Conservation (phyloP, 1,140 invertebrate species). For the Drosophila serrata region DNA sequence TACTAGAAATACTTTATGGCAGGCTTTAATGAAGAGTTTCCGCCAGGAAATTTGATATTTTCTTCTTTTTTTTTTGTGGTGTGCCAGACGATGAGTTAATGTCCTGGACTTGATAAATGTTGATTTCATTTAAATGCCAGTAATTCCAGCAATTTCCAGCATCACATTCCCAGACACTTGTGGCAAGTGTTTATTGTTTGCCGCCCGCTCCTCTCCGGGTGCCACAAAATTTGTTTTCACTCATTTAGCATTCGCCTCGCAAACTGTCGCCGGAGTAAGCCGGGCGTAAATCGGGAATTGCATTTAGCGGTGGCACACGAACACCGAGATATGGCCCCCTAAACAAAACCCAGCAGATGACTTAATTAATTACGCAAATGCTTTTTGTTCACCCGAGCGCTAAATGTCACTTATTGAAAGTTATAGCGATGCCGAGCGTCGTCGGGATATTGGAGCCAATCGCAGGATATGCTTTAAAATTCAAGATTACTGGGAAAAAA, state of each 20-base stretch:
- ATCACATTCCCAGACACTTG: conserved; percentile 28
- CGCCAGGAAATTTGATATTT: conserved; percentile 39
- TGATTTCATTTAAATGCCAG: conserved; percentile 36
- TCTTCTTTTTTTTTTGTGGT: conserved; percentile 8
- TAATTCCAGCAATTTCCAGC: conserved; percentile 10
- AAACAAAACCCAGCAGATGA: conserved; percentile 47
- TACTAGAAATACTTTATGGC: conserved; percentile 25
- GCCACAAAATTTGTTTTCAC: conserved; percentile 45
- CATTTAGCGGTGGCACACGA: conserved; percentile 35
- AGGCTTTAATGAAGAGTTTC: conserved; percentile 6
- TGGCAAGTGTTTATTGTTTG: conserved; percentile 25
- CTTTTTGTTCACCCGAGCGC: conserved; percentile 40
- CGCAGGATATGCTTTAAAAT: conserved; percentile 55
- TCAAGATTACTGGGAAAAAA: too few species aligned
- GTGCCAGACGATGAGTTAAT: conserved; percentile 29
- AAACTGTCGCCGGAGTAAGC: conserved; percentile 28
- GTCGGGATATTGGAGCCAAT: conserved; percentile 33
- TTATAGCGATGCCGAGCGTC: conserved; percentile 35
- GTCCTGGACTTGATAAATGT: conserved; percentile 44
- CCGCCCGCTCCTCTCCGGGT: background rate
- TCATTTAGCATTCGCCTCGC: conserved; percentile 44
- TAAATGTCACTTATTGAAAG: conserved; percentile 57
- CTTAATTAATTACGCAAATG: conserved; percentile 69
- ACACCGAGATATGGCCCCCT: conserved; percentile 28
- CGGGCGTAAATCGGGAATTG: conserved; percentile 49